phyloP scores from a whole-genome alignment of 1,140 invertebrate genomes.

The Delia radicum region DNA sequence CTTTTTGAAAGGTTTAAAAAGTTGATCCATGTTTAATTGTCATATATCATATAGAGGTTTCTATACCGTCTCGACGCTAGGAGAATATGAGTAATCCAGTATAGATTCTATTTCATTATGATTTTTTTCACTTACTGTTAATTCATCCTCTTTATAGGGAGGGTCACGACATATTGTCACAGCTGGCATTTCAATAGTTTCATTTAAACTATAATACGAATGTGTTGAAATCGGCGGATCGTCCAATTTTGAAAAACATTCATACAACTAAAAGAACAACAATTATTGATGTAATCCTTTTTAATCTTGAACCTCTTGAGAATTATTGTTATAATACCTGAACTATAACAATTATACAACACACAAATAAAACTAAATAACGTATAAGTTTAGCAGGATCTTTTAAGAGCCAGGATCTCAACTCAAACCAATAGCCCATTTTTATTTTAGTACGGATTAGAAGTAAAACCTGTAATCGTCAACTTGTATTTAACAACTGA shows the following conservation, averaged over 20 bases:
- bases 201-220: slow-evolving; percentile 64
- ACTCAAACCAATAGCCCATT: slow-evolving; percentile 51
- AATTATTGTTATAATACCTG: slow-evolving; percentile 30
- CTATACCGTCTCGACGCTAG: too few relatives aligned
- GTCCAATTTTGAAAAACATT: slow-evolving; percentile 61
- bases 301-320: not conserved
- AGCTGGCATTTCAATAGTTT: slow-evolving; percentile 64
- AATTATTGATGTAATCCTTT: not conserved
- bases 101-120: too few relatives aligned
- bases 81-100: too few relatives aligned
- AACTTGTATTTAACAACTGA: not conserved
- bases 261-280: slow-evolving; percentile 54
- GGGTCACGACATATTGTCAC: slow-evolving; percentile 65
- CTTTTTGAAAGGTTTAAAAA: too few relatives aligned
- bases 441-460: too few relatives aligned
- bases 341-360: slow-evolving; percentile 49
- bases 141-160: slow-evolving; percentile 60
- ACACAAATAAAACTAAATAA: slow-evolving; percentile 49
- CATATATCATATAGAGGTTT: too few relatives aligned
- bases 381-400: slow-evolving; percentile 51
- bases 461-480: too few relatives aligned
- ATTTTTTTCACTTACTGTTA: slow-evolving; percentile 55
- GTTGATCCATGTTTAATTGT: too few relatives aligned
- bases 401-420: slow-evolving; percentile 44
- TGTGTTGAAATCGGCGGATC: slow-evolving; percentile 64